These are phyloP conservation scores for Drosophila prostipennis DNA, from an alignment of 2,888 invertebrate species.

Conservation along the genomic window DNA sequence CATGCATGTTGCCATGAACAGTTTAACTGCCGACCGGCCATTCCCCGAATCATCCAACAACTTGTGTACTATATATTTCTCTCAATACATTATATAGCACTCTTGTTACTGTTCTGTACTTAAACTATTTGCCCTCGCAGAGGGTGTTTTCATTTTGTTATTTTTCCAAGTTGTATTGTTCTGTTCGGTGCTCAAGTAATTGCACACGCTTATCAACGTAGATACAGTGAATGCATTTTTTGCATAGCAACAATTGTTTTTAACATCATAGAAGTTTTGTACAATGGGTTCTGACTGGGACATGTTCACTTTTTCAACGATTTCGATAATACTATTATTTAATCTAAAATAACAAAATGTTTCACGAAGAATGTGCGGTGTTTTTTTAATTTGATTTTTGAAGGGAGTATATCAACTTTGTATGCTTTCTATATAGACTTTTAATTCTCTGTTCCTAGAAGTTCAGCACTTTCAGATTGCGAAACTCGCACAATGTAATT, in stretches of 20 bases:
- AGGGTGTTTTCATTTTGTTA: background rate
- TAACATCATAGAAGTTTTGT: constrained; percentile 15
- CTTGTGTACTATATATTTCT: constrained; percentile 16
- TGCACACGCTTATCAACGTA: constrained; percentile 26
- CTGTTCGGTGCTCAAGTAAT: constrained; percentile 6
- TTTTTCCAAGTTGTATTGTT: constrained; percentile 2
- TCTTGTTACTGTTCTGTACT: constrained; percentile 13
- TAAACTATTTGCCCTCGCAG: no score
- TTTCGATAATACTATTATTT: background rate
- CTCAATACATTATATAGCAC: constrained; percentile 25
- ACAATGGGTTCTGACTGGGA: constrained; percentile 11
- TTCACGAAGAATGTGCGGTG: no score
- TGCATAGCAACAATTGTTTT: constrained; percentile 5
- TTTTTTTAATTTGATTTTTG: no score
- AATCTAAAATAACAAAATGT: no score
- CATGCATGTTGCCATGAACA: constrained; percentile 61
- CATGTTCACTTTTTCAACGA: constrained; percentile 2
- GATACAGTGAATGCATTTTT: constrained; percentile 31
- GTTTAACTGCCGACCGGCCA: constrained; percentile 19
- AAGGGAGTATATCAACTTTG: no score
- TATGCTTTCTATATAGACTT: no score
- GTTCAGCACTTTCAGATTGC: no score
- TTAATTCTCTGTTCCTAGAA: no score
- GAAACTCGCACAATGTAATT: background rate
- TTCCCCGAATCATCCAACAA: constrained; percentile 42